phyloP scores from a whole-genome alignment of 2,797 vertebrate genomes.

The Enteromius afrohamiltoni region DNA sequence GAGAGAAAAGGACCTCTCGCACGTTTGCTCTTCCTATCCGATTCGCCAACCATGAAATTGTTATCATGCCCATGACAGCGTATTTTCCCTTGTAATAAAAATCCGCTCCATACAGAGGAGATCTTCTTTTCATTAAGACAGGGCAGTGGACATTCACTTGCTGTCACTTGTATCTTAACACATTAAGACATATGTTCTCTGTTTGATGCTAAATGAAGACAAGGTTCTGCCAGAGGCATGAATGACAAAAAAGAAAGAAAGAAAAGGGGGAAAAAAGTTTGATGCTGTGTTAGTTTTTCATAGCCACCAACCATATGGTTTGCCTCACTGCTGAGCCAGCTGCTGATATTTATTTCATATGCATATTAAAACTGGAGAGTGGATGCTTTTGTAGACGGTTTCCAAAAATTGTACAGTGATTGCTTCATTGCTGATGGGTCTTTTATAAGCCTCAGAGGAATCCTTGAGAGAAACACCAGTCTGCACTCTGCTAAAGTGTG shows the following conservation, averaged over 20 bases:
- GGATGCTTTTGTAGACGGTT: conserved; percentile 64
- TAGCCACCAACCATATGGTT: conserved; percentile 60
- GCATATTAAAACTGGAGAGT: conserved; percentile 61
- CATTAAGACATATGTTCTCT: conserved; percentile 52
- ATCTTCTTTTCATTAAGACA: conserved; percentile 39
- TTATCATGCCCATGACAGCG: conserved; percentile 55
- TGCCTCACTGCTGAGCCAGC: conserved; percentile 54
- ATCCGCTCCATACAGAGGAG: conserved; percentile 16
- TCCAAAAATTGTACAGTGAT: conserved; percentile 66
- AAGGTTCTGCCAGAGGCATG: conserved; percentile 17
- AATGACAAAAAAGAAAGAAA: conserved; percentile 15
- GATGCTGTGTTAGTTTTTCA: conserved; percentile 48
- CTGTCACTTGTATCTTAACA: conserved; percentile 41
- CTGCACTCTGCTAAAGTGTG: conserved; percentile 58
- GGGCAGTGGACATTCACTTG: conserved; percentile 46
- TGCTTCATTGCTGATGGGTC: conserved; percentile 67
- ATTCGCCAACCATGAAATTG: conserved; percentile 62
- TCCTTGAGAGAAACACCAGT: conserved; percentile 63
- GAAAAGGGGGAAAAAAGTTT: conserved; percentile 42
- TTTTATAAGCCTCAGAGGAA: conserved; percentile 67
- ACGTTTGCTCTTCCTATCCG: conserved; percentile 56
- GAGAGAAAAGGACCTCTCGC: conserved; percentile 54
- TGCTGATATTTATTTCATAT: conserved; percentile 64
- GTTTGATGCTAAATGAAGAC: conserved; percentile 47
- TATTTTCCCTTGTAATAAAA: conserved; percentile 56